Base-by-base conservation (phyloP, 2,113 vertebrate species). In the Hipposideros armiger region DNA sequence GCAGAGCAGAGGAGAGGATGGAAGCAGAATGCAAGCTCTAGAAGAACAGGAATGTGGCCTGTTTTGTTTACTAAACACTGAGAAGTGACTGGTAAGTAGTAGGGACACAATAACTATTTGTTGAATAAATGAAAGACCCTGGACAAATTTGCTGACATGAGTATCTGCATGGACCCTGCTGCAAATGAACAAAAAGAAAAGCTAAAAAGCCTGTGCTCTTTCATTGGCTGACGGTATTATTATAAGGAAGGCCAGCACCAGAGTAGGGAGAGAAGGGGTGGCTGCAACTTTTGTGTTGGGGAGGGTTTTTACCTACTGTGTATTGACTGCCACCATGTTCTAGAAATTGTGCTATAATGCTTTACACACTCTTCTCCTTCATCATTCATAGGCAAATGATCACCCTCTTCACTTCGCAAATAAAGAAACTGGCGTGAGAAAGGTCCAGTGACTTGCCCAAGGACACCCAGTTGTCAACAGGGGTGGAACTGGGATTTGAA, bases 151-250 rank as follows among this genome's bases (percentile, higher is more conserved):
- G 66, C 20, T 20, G 56, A 81, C 58, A 22, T 10, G 17, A 32
- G 22, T 19, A 11, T 72, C 73, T 16, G 13, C 13, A 20, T 9
- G 20, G 11, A 26, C 2, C 56, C 54, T 78, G 64, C 7, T 14
- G 13, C 14, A 40, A 62, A 10, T 67, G 30, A 58, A 66, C 30
- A 26, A 36, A 69, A 30, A 66, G 6, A 22, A 15, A 4, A 20
- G 32, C 24, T 22, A n/a, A 40, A 17, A 16, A 8, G 4, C 17
- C 0, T 0, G 14, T 58, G 72, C 62, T 47, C 16, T 84, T n/a
- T 15, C 0, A 0, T 13, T 20, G 36, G 15, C 6, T 10, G 87
- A 52, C 2, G 26, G n/a, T 3, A 17, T 17, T 19, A 1, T 32
- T 17, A 2, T 16, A 15, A 76, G 52, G 50, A 22, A 32, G 69